Evolutionary conservation across 2,113 vertebrate species (phyloP), one percentile per base, ranked within the genome.

Genomic region (Pollimyrus isidori): DNA sequence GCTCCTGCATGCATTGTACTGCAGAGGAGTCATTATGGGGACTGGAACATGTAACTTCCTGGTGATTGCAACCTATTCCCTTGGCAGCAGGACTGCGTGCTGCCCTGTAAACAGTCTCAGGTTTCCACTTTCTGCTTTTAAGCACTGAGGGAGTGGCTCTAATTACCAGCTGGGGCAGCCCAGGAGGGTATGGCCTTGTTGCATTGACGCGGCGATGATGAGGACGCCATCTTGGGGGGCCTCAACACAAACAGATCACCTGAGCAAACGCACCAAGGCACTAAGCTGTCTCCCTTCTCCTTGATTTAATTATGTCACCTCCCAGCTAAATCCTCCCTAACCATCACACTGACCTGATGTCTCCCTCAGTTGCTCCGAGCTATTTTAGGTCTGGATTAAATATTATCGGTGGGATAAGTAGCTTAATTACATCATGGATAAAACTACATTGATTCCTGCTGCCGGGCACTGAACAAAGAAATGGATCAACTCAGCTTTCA

Each of bases 351-450:
- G 50, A 87, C 30, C 86, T 86, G 42, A 85, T 84, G 65, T 26
- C 23, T 90, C 39, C 13, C 11, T 7, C n/a, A 23, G 42, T 42
- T n/a, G 30, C 62, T 65, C 46, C 50, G 5, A n/a, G 76, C 73
- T 82, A 53, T 56, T 87, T 90, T 23, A 87, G 69, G 86, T 15
- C 49, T 42, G 30, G 50, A 50, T 56, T 87, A 90, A 76, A 87
- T 53, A 83, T 52, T 50, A 42, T 69, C 84, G 42, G 49, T 23
- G 49, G 49, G 46, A 49, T 83, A 73, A 87, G 87, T 48, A 21
- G 89, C 86, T 90, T 87, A 87, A 90, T 90, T 80, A 89, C 39
- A 80, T 17, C 15, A 46, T 9, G 53, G 46, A 48, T 65, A 15
- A 53, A 39, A 53, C 50, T 53, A 15, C 30, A 23, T 87, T 42